These are phyloP conservation scores for Melieria crassipennis DNA, from an alignment of 2,888 invertebrate genomes.

Conservation along the genomic window DNA sequence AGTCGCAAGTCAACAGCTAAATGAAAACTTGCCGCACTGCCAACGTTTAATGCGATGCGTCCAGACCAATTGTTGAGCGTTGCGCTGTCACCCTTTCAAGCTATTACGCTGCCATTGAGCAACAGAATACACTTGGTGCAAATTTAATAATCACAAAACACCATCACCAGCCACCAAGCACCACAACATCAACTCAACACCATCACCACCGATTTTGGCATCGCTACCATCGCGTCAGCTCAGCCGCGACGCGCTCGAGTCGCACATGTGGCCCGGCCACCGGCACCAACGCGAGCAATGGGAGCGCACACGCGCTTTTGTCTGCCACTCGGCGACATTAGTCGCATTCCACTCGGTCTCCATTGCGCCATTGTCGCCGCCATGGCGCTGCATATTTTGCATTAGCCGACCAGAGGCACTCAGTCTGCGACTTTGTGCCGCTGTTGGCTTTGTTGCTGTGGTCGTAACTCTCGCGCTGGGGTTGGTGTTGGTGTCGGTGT, in stretches of 20 bases:
- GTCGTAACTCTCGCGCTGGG: background rate
- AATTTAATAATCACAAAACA: constrained; percentile 57
- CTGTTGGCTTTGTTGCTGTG: constrained; percentile 10
- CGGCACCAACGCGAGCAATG: too few relatives aligned
- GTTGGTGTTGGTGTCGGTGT: constrained; percentile 12
- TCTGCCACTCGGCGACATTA: too few relatives aligned
- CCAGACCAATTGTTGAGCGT: background rate
- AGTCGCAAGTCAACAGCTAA: background rate
- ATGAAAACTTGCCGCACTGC: background rate
- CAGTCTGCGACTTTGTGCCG: background rate
- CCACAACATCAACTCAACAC: background rate
- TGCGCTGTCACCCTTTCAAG: constrained; percentile 20
- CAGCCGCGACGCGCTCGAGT: too few relatives aligned
- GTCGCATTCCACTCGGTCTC: background rate
- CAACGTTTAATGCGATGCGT: background rate
- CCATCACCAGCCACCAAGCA: constrained; percentile 14
- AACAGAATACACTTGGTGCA: constrained; percentile 45
- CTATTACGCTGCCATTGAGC: constrained; percentile 24
- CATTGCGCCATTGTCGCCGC: too few relatives aligned
- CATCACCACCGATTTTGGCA: too few relatives aligned
- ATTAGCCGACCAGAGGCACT: background rate
- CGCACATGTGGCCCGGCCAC: too few relatives aligned
- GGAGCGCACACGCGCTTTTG: too few relatives aligned
- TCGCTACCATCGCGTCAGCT: too few relatives aligned
- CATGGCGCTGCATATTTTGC: background rate